These are phyloP conservation scores for Mionectes macconnelli DNA, from an alignment of 2,113 vertebrate species.

Conservation along the genomic window DNA sequence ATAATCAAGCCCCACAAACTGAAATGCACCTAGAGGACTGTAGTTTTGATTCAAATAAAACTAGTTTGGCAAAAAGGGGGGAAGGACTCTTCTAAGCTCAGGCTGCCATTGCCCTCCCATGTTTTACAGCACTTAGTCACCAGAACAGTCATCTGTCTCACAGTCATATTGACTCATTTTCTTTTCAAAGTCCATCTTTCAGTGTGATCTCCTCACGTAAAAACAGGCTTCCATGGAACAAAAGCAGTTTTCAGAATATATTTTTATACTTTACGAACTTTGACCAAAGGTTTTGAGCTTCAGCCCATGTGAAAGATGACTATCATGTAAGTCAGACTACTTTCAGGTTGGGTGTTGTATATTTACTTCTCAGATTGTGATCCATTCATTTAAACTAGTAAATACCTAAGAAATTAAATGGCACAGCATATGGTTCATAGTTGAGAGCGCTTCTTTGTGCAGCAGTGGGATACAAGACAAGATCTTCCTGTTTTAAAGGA, in stretches of 20 bases:
- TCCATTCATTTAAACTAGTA: background rate
- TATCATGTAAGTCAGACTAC: background rate
- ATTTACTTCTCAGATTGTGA: background rate
- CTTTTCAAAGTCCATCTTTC: background rate
- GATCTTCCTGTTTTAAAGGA: background rate
- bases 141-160: background rate
- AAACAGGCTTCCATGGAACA: background rate
- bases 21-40: background rate
- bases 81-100: background rate
- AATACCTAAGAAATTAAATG: background rate
- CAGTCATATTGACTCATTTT: background rate
- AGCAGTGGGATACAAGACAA: background rate
- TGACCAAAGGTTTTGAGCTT: background rate
- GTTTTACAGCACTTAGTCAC: background rate
- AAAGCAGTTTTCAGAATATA: background rate
- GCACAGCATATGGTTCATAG: accelerated
- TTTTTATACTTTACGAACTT: background rate
- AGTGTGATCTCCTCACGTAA: background rate
- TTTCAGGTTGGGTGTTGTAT: background rate
- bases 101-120: background rate
- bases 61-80: background rate
- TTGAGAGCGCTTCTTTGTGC: background rate
- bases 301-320: background rate
- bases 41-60: background rate
- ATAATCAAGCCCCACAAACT: background rate